These are phyloP conservation scores for Manis javanica DNA, from an alignment of 2,797 vertebrate genomes.

Conservation along the genomic window DNA sequence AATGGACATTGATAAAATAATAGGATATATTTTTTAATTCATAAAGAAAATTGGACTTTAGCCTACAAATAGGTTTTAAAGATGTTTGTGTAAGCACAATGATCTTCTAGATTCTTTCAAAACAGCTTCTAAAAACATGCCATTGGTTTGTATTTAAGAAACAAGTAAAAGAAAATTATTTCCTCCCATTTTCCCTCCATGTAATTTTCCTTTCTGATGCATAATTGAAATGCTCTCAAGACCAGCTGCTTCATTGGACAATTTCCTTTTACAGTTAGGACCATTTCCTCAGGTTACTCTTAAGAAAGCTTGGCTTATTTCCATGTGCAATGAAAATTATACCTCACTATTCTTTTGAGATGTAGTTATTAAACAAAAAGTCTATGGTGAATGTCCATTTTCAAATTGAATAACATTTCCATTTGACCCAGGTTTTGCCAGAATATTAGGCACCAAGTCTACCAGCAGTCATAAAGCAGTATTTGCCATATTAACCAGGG, in stretches of 20 bases:
- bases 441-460: not conserved
- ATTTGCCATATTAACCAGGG: not conserved
- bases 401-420: slow-evolving; percentile 2
- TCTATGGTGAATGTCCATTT: not conserved
- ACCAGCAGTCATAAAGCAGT: not conserved
- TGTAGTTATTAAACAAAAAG: not conserved
- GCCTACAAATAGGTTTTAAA: not conserved
- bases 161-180: not conserved
- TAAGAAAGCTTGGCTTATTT: slow-evolving; percentile 24
- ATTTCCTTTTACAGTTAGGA: slow-evolving; percentile 19
- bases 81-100: not conserved
- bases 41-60: not conserved
- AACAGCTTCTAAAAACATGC: slow-evolving; percentile 11
- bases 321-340: not conserved
- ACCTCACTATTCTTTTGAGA: not conserved
- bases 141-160: not conserved
- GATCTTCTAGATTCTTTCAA: slow-evolving; percentile 10
- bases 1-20: slow-evolving; percentile 32
- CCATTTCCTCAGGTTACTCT: not conserved
- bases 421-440: not conserved
- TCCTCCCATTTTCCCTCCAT: not conserved
- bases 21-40: slow-evolving; percentile 15
- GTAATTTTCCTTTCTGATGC: slow-evolving; percentile 23
- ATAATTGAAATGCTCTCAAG: not conserved
- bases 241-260: not conserved